phyloP scores from a whole-genome alignment of 2,888 invertebrate genomes.

The Acholoe squamosa region DNA sequence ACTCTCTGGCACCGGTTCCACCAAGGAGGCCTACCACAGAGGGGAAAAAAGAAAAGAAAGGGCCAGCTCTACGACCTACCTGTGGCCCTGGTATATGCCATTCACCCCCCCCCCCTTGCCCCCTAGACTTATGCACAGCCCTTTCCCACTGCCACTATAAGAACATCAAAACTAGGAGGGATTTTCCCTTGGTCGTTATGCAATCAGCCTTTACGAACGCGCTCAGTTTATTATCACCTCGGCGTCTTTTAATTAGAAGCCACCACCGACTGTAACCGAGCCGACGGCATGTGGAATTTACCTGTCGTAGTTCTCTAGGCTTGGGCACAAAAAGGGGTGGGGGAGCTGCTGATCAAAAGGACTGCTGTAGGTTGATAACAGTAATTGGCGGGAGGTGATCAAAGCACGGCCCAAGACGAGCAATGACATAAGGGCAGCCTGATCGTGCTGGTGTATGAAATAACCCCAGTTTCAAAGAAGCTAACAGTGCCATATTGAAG shows the following conservation, averaged over 20 bases:
- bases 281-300: not conserved
- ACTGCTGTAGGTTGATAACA: conserved; percentile 27
- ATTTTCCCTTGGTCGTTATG: not conserved
- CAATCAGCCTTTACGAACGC: conserved; percentile 27
- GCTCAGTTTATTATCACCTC: not conserved
- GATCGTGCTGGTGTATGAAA: not conserved
- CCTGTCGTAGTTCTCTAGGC: not conserved
- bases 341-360: not conserved
- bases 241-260: conserved; percentile 29
- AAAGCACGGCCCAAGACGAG: not conserved
- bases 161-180: not conserved
- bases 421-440: conserved; percentile 9
- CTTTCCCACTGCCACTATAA: not conserved
- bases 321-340: not conserved
- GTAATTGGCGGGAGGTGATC: conserved; percentile 8
- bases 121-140: not conserved
- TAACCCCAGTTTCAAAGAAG: not conserved
- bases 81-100: not conserved
- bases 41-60: not conserved
- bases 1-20: conserved; percentile 45
- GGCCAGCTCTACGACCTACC: not conserved
- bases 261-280: not conserved
- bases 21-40: conserved; percentile 2
- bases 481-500: not conserved
- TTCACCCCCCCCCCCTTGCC: not conserved